Evolutionary conservation across 2,113 vertebrate species (phyloP), one percentile per base, ranked within the genome.

Genomic region (Eira barbara): DNA sequence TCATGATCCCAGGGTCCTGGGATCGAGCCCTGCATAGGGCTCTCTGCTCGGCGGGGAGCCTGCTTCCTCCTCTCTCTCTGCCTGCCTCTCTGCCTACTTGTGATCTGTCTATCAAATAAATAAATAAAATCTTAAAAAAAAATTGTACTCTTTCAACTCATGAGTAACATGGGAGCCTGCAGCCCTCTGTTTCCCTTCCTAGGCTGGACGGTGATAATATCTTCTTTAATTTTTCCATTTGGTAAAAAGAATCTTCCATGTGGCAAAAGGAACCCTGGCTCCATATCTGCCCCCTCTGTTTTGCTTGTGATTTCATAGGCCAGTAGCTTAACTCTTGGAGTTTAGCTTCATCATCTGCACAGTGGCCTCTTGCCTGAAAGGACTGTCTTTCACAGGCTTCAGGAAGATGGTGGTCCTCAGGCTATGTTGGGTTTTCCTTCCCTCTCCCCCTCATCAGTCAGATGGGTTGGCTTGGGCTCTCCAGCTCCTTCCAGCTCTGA

Each of bases 131-230:
- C 49, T 52, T 52, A 5, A 52, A 52, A 52, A 52, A 49, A 1
- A 27, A 65, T 4, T 15, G 10, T 7, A 4, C 2, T 15, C 9
- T 15, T 17, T 9, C 0, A 0, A 17, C 39, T 52, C 31, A 1
- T 5, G 23, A 4, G 27, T 27, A 3, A 2, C 34, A 0, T 0
- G 2, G n/a, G 39, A 15, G 45, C 29, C 17, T 14, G 3, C 14
- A 3, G 1, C 3, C 23, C 42, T 47, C 76, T 6, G 14, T n/a
- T 42, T 25, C 69, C 71, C 36, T 47, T 71, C 52, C 20, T 15
- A 20, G 61, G 39, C 95, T 23, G 52, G 23, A 23, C 6, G 57
- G 9, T 36, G 6, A 45, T 7, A 1, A 2, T 3, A 17, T 3
- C n/a, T 34, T 61, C 85, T 61, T 83, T 31, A 71, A 49, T 71